Evolutionary conservation across 1,140 invertebrate species (phyloP), one percentile per base, ranked within the genome.

Genomic region (Ceratosolen solmsi): DNA sequence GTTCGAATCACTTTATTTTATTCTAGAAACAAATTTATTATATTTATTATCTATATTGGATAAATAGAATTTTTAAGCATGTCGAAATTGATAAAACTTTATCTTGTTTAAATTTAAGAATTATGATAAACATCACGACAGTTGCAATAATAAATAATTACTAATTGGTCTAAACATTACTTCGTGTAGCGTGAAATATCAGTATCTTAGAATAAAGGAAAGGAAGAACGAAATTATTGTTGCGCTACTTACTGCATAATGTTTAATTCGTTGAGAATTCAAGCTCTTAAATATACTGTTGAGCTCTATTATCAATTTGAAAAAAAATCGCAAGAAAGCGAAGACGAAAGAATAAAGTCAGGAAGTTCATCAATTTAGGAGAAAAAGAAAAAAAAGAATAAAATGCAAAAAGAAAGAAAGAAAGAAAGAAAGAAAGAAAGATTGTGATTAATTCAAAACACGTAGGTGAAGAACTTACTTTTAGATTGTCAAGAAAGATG

Each of bases 401-500:
- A n/a, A n/a, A n/a, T n/a, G n/a, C n/a, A n/a, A n/a, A n/a, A n/a
- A n/a, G n/a, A n/a, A n/a, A n/a, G n/a, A n/a, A 46, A 46, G 41
- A 46, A 46, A 13, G 5, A 46, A 46, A 13, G 5, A 46, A 46
- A 46, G 5, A 65, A 77, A 77, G 58, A 46, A n/a, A 65, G 22
- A 33, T 22, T 68, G 33, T 33, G 15, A 9, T n/a, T 25, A 68
- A 38, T 38, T 11, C 33, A 68, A 68, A 68, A 68, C 20, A 36
- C 22, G 60, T 68, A n/a, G 30, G 13, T 15, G 11, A 9, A 49
- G 38, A 13, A 22, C 58, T 46, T 77, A 63, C n/a, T 20, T 25
- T 38, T 38, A 75, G 73, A 75, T 75, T 75, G 58, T 75, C 49
- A 58, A 41, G 36, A n/a, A 36, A 65, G 17, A 38, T 1, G 58